Evolutionary conservation across 2,888 invertebrate genomes (phyloP).

Genomic region (Notodromas monacha): DNA sequence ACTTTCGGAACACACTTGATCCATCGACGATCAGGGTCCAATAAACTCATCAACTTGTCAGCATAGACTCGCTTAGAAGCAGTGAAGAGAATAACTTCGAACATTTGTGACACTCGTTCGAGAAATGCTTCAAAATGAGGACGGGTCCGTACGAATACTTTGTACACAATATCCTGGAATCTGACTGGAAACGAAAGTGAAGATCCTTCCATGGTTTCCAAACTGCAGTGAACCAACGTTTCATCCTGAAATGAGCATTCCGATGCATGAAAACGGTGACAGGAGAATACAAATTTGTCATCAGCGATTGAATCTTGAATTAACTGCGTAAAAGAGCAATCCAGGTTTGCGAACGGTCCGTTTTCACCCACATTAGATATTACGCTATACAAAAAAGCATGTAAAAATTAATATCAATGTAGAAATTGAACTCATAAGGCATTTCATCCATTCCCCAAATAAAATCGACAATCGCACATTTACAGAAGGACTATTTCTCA

Average conservation of each 20-base stretch:
- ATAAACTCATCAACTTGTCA: slow-evolving; percentile 21
- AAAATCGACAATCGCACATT: too few species aligned
- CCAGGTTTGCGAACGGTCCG: too few species aligned
- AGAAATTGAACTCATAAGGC: too few species aligned
- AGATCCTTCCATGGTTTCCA: slow-evolving; percentile 20
- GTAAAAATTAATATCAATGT: too few species aligned
- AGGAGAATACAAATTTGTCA: too few species aligned
- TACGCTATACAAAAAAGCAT: too few species aligned
- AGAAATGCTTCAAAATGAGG: slow-evolving; percentile 21
- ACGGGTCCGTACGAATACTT: slow-evolving; percentile 21
- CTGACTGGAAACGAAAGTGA: slow-evolving; percentile 21
- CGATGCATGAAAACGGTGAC: background rate
- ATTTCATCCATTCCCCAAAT: too few species aligned
- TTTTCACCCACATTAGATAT: too few species aligned
- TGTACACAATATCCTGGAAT: slow-evolving; percentile 21
- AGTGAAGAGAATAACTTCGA: slow-evolving; percentile 23
- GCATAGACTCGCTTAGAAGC: slow-evolving; percentile 24
- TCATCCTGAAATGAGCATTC: slow-evolving; percentile 18
- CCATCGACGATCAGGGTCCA: slow-evolving; percentile 20
- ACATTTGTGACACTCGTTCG: slow-evolving; percentile 18
- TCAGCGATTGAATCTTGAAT: too few species aligned
- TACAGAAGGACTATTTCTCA: too few species aligned
- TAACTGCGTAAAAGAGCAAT: too few species aligned
- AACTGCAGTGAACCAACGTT: slow-evolving; percentile 23
- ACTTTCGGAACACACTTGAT: slow-evolving; percentile 19